Evolutionary conservation across 2,797 vertebrate genomes (phyloP), one percentile per base, ranked within the genome.

Genomic region (Ataeniobius toweri): DNA sequence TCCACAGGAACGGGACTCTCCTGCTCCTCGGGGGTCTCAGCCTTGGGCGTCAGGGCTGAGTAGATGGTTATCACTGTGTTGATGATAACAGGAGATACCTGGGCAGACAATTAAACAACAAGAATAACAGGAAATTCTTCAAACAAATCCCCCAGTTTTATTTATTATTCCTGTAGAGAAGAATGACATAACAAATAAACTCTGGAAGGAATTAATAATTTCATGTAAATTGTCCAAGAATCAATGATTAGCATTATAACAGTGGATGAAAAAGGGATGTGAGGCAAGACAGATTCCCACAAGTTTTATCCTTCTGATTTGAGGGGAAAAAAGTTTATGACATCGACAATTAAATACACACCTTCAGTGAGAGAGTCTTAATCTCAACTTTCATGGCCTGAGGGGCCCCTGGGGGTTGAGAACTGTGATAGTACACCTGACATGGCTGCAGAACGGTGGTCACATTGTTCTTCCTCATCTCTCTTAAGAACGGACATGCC

Each of bases 31-130:
- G 94, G 91, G 20, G 94, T 95, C 93, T 99, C 97, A 0, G 96
- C 89, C 44, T 93, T 94, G 63, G 96, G 96, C 74, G 92, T 97
- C 89, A 99, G 89, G 6, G 96, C 98, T 13, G 98, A 97, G 80
- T 97, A 98, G 89, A 99, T 97, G 85, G 97, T 98, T 89, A 99
- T 97, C 75, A 99, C 96, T 1, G 98, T 99, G 93, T 99, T 99
- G 92, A 99, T 97, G 88, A 99, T 99, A 89, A 99, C 97, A 61
- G 98, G 98, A 85, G 98, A 99, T 73, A 99, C 98, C 98, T 99
- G 92, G 51, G 50, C 14, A 74, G 55, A 85, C 83, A 88, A 55
- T 56, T 26, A 76, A 16, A 77, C 3, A 46, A 8, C 16, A 80
- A 18, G 31, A n/a, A 69, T 2, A 51, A 44, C 41, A 63, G 71